Evolutionary conservation across 2,113 vertebrate species (phyloP).

Genomic region (Peromyscus leucopus): DNA sequence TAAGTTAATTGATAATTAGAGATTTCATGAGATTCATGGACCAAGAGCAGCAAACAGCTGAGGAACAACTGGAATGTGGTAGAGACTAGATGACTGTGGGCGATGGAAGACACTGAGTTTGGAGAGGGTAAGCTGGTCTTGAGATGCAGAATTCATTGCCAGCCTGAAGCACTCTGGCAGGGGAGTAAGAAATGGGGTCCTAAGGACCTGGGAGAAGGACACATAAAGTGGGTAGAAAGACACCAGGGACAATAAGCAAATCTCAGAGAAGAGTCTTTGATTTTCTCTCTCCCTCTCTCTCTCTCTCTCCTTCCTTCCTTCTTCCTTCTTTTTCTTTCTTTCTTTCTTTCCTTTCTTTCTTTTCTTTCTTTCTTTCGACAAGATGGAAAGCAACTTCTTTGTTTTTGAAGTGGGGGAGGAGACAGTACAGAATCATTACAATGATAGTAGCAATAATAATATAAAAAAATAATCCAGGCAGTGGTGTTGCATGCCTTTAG

Average conservation of each 20-base stretch:
- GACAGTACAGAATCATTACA: neutral
- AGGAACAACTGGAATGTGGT: neutral
- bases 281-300: neutral
- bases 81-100: neutral
- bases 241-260: neutral
- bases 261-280: slow-evolving; percentile 14
- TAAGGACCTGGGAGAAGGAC: neutral
- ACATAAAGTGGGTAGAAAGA: neutral
- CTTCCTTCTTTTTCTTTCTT: too few species aligned
- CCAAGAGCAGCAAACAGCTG: neutral
- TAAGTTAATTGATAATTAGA: neutral
- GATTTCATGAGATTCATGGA: neutral
- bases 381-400: slow-evolving; percentile 58
- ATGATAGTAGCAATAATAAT: neutral
- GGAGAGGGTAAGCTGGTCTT: neutral
- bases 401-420: slow-evolving; percentile 11
- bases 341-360: neutral
- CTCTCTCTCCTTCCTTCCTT: too few species aligned
- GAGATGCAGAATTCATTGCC: neutral
- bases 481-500: too few species aligned
- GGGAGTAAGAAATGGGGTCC: neutral
- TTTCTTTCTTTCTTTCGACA: neutral
- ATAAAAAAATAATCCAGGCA: too few species aligned
- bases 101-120: neutral
- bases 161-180: neutral